These are phyloP conservation scores for Nomada fucata DNA, from an alignment of 2,888 invertebrate species.

Conservation along the genomic window DNA sequence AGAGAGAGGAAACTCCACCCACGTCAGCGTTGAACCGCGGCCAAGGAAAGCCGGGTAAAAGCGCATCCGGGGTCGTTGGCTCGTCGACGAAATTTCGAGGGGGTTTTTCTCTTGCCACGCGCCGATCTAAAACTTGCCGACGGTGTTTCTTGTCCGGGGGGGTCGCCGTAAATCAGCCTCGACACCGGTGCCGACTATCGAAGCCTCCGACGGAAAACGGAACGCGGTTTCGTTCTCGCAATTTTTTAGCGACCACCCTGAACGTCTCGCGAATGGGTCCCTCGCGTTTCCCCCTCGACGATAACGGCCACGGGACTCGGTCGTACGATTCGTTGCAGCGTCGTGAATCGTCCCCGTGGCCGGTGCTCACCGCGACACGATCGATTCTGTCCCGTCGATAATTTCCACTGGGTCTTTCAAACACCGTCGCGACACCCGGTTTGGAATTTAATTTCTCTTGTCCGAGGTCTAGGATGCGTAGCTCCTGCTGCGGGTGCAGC, in stretches of 20 bases:
- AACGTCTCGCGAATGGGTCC: background rate
- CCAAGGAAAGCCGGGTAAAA: slow-evolving; percentile 7
- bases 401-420: slow-evolving; percentile 4
- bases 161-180: slow-evolving; percentile 35
- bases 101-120: slow-evolving; percentile 5
- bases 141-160: slow-evolving; percentile 22
- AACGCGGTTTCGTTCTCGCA: background rate
- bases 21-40: background rate
- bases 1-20: background rate
- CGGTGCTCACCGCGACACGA: background rate
- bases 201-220: background rate
- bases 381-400: slow-evolving; percentile 4
- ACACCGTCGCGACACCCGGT: background rate
- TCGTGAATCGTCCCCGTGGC: slow-evolving; percentile 4
- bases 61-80: background rate
- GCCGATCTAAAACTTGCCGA: background rate
- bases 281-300: background rate
- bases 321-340: background rate
- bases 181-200: background rate
- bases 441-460: background rate
- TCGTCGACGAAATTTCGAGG: slow-evolving; percentile 30
- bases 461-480: background rate
- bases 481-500: background rate
- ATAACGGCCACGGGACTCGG: background rate
- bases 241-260: background rate